A percentile compares a stretch with the other conserved stretches of the same genome.
phyloP scores from a whole-genome alignment of 2,113 vertebrate genomes.

The Danionella cerebrum region DNA sequence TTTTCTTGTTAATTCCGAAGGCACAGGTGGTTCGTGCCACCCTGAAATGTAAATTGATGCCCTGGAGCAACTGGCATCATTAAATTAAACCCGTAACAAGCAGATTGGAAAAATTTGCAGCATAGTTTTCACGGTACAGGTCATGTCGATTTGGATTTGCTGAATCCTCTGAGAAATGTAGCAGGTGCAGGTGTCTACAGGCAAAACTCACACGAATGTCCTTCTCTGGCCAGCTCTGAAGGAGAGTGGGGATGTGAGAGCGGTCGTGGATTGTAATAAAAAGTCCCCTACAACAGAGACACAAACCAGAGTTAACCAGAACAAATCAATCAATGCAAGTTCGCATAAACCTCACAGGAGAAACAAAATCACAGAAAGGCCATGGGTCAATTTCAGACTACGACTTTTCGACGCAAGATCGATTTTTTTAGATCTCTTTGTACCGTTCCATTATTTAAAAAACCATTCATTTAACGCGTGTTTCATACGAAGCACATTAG shows the following conservation, averaged over 20 bases:
- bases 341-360: too few species aligned
- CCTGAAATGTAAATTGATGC: background rate
- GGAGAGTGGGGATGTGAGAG: conserved; percentile 79
- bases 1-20: conserved; percentile 37
- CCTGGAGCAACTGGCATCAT: too few species aligned
- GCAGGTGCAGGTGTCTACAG: background rate
- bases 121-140: conserved; percentile 1
- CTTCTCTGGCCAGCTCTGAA: conserved; percentile 87
- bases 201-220: conserved; percentile 71
- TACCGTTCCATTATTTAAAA: too few species aligned
- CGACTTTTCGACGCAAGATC: too few species aligned
- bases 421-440: too few species aligned
- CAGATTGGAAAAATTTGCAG: conserved; percentile 22
- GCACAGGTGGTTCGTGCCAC: background rate
- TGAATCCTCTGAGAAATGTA: background rate
- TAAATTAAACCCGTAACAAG: conserved; percentile 31
- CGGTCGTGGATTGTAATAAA: conserved; percentile 91
- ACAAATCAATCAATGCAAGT: too few species aligned
- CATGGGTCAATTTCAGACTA: too few species aligned
- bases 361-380: too few species aligned
- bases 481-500: too few species aligned
- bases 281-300: conserved; percentile 71
- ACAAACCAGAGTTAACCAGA: background rate
- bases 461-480: too few species aligned
- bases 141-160: background rate